Conservation (phyloP, 1,140 invertebrate genomes). For the Thaumetopoea pityocampa region DNA sequence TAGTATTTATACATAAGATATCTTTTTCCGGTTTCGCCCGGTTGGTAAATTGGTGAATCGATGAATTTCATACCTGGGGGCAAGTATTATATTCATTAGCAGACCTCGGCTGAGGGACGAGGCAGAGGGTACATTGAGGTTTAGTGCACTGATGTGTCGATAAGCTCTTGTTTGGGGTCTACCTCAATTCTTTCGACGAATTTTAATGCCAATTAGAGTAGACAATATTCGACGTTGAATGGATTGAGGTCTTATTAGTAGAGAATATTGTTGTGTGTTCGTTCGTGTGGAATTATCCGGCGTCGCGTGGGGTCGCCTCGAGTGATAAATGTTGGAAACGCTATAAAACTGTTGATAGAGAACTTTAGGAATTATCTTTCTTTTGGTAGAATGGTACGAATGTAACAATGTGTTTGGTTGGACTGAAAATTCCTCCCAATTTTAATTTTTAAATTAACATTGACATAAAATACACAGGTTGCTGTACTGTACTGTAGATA, state of each 20-base stretch:
- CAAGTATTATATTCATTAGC: conserved; percentile 50
- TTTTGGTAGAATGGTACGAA: too few relatives aligned
- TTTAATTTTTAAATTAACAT: too few relatives aligned
- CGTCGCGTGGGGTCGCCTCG: conserved; percentile 6
- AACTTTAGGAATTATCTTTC: too few relatives aligned
- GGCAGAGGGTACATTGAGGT: conserved; percentile 17
- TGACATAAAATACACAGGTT: too few relatives aligned
- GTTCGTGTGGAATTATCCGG: conserved; percentile 16
- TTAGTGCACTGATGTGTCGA: conserved; percentile 61
- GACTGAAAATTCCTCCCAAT: too few relatives aligned
- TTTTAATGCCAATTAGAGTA: conserved; percentile 70
- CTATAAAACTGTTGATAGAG: too few relatives aligned
- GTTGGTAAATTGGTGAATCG: too few relatives aligned
- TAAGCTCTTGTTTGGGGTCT: conserved; percentile 63
- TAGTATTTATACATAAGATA: too few relatives aligned
- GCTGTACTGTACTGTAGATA: too few relatives aligned
- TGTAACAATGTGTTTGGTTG: too few relatives aligned
- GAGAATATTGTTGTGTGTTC: conserved; percentile 63
- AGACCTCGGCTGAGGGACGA: conserved; percentile 20
- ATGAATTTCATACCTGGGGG: conserved; percentile 46
- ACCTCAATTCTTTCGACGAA: conserved; percentile 60
- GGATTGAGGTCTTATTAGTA: conserved; percentile 67
- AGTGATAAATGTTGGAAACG: too few relatives aligned
- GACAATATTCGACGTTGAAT: conserved; percentile 61
- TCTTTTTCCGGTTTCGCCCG: too few relatives aligned